Percentiles rank a stretch among this genome's conserved stretches.
Evolutionary conservation across 2,888 invertebrate species (phyloP).

Genomic region (Oxystoma pomonae): DNA sequence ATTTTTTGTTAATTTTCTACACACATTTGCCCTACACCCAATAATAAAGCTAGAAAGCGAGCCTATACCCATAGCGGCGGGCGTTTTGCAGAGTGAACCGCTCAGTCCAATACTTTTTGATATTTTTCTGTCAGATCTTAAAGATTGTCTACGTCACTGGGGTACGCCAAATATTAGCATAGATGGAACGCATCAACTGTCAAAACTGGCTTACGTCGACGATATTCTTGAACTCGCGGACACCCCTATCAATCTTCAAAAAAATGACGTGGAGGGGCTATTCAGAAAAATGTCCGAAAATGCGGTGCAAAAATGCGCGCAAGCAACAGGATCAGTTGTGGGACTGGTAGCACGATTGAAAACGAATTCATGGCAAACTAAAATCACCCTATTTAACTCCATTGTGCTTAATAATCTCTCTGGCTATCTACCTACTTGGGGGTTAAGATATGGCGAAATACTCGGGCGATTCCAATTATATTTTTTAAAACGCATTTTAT

Average conservation of each 20-base stretch:
- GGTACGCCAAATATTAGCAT: neutral
- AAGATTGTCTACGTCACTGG: neutral
- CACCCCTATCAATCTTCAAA: neutral
- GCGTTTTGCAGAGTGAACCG: neutral
- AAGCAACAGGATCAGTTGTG: neutral
- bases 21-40: too few species aligned
- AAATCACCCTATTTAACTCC: neutral
- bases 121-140: neutral
- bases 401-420: neutral
- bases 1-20: too few species aligned
- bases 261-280: neutral
- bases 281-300: neutral
- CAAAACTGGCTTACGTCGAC: neutral
- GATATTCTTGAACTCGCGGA: neutral
- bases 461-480: neutral
- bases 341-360: neutral
- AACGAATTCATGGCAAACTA: neutral
- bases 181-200: neutral
- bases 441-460: neutral
- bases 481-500: neutral
- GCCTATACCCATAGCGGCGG: too few species aligned
- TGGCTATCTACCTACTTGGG: neutral
- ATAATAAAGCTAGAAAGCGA: too few species aligned
- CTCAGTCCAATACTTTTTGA: neutral
- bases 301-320: neutral